Evolutionary conservation across 2,113 vertebrate genomes (phyloP), one percentile per base, ranked within the genome.

Genomic region (sheep (Ovis aries)): DNA sequence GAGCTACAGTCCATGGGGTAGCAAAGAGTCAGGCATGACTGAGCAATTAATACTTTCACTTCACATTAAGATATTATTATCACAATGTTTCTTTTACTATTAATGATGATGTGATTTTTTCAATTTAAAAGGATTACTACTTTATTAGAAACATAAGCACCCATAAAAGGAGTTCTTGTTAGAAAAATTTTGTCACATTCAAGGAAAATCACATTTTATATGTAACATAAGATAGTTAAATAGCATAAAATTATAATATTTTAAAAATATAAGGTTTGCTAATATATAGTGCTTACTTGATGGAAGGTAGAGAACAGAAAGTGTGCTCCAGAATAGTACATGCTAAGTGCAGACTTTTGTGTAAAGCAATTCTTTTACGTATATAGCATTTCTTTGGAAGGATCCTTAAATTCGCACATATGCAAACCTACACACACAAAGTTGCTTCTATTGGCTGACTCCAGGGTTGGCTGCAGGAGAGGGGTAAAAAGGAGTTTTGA

Each of bases 91-190:
- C 12, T 45, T 33, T n/a, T 90, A 60, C 2, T 53, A 48, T 27
- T 91, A 67, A 36, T 87, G 17, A 23, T 43, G 90, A 82, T 36
- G 14, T 3, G 43, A 33, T 33, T 87, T 53, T 53, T 82, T 4
- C 23, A 45, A 94, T 40, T 31, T 64, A 62, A 91, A 88, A 88
- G 33, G 7, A 15, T 85, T 90, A 50, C 21, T 50, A 40, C 1
- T 43, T 88, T 64, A 50, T 71, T 90, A 53, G 21, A 93, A 64
- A 87, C 11, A 40, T 88, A 67, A 84, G 43, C 10, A 78, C n/a
- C 5, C 16, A 62, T 60, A 5, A 53, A 45, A 64, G 1, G 17
- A 59, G 2, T 15, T 53, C 48, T 43, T 90, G 19, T 23, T 80
- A 77, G 84, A 43, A 81, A 62, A 85, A 43, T 45, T 80, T 4